Percentiles rank a stretch among this genome's conserved stretches.
phyloP scores from a whole-genome alignment of 2,113 vertebrate species.

The Dermatemys mawii region DNA sequence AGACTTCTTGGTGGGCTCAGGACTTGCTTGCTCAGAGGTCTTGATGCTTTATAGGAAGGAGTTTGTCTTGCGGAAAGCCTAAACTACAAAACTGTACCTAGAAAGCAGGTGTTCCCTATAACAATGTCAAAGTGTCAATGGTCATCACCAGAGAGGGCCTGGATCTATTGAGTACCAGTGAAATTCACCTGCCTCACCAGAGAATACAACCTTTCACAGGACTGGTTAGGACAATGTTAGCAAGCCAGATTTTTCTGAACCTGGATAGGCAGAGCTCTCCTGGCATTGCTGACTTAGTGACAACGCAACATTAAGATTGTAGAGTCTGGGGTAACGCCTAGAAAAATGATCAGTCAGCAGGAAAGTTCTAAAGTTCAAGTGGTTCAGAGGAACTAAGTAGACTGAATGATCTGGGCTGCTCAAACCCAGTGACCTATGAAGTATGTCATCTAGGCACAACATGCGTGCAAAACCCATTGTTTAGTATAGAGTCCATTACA shows the following conservation, averaged over 20 bases:
- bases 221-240: background rate
- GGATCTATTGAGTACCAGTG: fast-evolving
- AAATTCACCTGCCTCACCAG: background rate
- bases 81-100: fast-evolving
- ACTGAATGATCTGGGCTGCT: background rate
- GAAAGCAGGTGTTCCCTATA: fast-evolving
- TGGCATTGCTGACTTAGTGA: background rate
- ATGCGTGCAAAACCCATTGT: background rate
- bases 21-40: background rate
- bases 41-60: background rate
- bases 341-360: background rate
- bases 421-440: fast-evolving
- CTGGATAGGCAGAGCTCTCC: background rate
- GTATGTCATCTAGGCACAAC: background rate
- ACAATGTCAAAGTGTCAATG: fast-evolving
- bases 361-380: background rate
- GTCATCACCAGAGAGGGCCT: background rate
- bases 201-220: fast-evolving
- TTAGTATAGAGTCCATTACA: fast-evolving
- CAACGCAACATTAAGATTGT: background rate
- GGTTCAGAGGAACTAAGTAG: background rate
- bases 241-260: background rate
- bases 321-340: fast-evolving
- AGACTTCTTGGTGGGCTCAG: background rate
- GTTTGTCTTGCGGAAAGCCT: background rate